These are phyloP conservation scores for Pteronotus mesoamericanus DNA, from an alignment of 2,797 vertebrate species.

Conservation along the genomic window DNA sequence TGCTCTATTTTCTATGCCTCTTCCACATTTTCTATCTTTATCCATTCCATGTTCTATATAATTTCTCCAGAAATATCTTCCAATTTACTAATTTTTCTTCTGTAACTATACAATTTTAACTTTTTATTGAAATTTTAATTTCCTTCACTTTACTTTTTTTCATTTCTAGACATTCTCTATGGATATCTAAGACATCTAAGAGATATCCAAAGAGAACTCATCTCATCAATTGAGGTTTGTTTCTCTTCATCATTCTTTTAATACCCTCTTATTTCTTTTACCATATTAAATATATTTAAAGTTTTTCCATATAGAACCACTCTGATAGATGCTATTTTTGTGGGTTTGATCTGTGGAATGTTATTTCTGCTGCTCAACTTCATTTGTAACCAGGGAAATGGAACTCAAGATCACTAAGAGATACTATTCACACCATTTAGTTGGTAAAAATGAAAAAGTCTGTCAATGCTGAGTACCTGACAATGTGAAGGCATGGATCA, in stretches of 20 bases:
- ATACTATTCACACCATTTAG: neutral
- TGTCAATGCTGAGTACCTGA: neutral
- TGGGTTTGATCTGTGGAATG: neutral
- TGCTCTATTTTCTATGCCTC: neutral
- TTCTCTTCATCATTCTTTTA: neutral
- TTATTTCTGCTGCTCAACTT: neutral
- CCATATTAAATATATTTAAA: neutral
- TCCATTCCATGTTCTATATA: neutral
- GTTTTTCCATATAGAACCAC: neutral
- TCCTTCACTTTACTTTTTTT: neutral
- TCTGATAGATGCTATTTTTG: neutral
- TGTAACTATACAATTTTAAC: neutral
- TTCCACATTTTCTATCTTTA: neutral
- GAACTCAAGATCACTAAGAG: neutral
- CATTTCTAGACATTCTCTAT: neutral
- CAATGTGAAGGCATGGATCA: neutral
- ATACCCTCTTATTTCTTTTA: neutral
- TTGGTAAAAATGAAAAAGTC: neutral
- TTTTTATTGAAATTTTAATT: neutral
- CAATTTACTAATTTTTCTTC: neutral
- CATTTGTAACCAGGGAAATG: neutral
- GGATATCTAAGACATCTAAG: neutral
- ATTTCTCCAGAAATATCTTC: constrained; percentile 12
- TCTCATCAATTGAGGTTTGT: neutral
- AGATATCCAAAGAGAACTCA: neutral